Base-by-base conservation (phyloP, 2,888 invertebrate species). In the Eutolmus rufibarbis region DNA sequence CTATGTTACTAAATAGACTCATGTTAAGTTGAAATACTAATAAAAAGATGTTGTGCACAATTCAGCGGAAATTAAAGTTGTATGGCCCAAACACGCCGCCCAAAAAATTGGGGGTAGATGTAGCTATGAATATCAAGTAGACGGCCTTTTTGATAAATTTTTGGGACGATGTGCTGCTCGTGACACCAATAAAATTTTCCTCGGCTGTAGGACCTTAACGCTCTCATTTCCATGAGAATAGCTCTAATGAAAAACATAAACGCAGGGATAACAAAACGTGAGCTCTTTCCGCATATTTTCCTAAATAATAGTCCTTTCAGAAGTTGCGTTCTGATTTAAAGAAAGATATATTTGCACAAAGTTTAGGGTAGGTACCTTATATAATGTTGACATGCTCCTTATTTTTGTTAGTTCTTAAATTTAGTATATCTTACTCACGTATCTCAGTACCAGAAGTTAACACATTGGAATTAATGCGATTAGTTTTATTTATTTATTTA, bases 91-190 rank as follows among this genome's bases (percentile, higher is more conserved):
- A 23, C 14, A 40, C 23, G 8, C 19, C 12, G 19, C n/a, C 40
- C 19, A 43, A 23, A 16, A 9, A 40, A 78, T 34, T 78, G n/a
- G 19, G 43, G n/a, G 14, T 23, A 19, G 43, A 40, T 78, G 40
- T 78, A 78, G 40, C 78, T 43, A 78, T 78, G 78, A 78, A 78
- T 78, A 78, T 78, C 37, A 78, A 78, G 78, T 23, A 78, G 40
- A n/a, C 7, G n/a, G 19, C 43, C 23, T 78, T 7, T 78, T 40
- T 78, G 78, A 78, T 78, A 78, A 78, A 78, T 40, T 78, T 23
- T 37, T 37, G 43, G 37, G 23, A 43, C 43, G 78, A 78, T 78
- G 9, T 8, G 78, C 40, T 78, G 37, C 43, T 78, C 46, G 43
- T 78, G 76, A 76, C 66, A 28, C 66, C 66, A 66, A 66, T 66